Evolutionary conservation across 2,797 vertebrate species (phyloP), one percentile per base, ranked within the genome.

Genomic region (Leptatherina wallacei): DNA sequence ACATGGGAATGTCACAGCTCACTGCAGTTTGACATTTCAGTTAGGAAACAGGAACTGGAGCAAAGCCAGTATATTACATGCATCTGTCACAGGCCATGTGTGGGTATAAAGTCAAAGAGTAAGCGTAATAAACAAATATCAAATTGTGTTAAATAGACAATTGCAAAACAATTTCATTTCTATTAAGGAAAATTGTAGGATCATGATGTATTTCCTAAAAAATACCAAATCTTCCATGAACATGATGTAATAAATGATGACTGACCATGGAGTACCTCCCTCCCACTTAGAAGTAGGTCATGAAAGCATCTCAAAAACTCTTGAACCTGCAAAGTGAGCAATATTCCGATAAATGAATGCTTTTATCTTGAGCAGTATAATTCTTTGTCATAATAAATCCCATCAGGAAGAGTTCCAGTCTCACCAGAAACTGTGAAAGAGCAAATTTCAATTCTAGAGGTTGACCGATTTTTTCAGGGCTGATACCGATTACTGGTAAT

Each of bases 41-140:
- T 81, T 59, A 69, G 55, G 69, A 64, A 75, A 61, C 78, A 61
- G 63, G 60, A 83, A 84, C 30, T 81, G 35, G 71, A 85, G 82
- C 65, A 81, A 64, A 71, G 61, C 67, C 70, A 55, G 64, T 11
- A 35, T 11, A 38, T 54, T 71, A 32, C 29, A 59, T 14, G 47
- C 22, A 36, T 16, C 29, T 2, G 2, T 68, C 40, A 5, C 35
- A 63, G 54, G 54, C 22, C 42, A 65, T 12, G n/a, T n/a, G 14
- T 82, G 73, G 61, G 65, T 42, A 61, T 0, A 22, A 68, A 65
- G 54, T 58, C 59, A 61, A 63, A 75, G 59, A 2, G 0, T 22
- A 5, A 24, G 14, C 0, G 1, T 11, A 35, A 66, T 9, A 35
- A 40, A 51, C 13, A 33, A 7, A 22, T n/a, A 36, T 1, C 18